Evolutionary conservation across 2,113 vertebrate genomes (phyloP).

Genomic region (Dasyprocta punctata): DNA sequence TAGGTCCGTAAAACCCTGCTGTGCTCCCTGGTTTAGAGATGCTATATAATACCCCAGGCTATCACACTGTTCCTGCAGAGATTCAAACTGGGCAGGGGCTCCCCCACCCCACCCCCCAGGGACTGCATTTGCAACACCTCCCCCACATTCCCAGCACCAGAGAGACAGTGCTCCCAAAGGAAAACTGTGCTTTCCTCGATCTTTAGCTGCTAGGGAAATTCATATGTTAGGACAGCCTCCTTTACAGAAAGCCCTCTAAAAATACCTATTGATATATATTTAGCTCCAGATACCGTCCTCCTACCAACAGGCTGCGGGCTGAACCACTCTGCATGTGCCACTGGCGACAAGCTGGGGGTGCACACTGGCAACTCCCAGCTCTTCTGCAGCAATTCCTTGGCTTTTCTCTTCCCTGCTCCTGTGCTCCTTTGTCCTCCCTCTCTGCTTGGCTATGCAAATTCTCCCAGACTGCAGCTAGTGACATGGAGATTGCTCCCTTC

Average conservation of each 20-base stretch:
- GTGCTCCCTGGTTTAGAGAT: neutral
- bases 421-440: neutral
- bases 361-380: neutral
- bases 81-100: slow-evolving; percentile 59
- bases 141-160: slow-evolving; percentile 62
- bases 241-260: slow-evolving; percentile 67
- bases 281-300: neutral
- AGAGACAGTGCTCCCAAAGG: slow-evolving; percentile 30
- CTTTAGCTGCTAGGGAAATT: slow-evolving; percentile 67
- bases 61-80: slow-evolving; percentile 11
- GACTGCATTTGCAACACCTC: slow-evolving; percentile 39
- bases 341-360: neutral
- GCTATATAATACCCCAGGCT: slow-evolving; percentile 52
- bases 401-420: neutral
- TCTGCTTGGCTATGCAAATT: neutral
- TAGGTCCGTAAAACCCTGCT: neutral
- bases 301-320: slow-evolving; percentile 46
- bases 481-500: neutral
- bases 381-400: fast-evolving
- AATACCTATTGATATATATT: slow-evolving; percentile 46
- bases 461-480: neutral
- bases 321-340: neutral
- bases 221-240: slow-evolving; percentile 65
- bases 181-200: slow-evolving; percentile 76
- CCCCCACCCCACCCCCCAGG: neutral